Conservation (phyloP, 2,113 vertebrate species). For the Hypomesus transpacificus region DNA sequence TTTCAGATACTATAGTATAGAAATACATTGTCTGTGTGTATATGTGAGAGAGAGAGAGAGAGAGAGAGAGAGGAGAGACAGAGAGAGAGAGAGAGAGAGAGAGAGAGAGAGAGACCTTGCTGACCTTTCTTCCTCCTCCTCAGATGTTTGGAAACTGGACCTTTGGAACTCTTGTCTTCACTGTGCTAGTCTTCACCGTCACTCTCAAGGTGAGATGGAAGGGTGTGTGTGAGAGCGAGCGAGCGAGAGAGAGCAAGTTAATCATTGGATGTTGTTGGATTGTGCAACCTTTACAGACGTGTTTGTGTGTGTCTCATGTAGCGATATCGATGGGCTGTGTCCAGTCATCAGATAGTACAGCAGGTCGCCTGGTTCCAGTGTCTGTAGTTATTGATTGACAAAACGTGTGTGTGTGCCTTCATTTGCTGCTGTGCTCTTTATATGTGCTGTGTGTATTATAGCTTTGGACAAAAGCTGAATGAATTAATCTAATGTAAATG, state of each 20-base stretch:
- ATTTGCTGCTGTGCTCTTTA: slow-evolving; percentile 12
- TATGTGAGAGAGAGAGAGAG: too few relatives aligned
- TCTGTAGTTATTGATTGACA: slow-evolving; percentile 14
- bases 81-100: not conserved
- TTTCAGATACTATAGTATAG: not conserved
- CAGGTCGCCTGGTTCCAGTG: not conserved
- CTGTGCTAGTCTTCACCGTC: slow-evolving; percentile 92
- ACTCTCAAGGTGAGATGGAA: slow-evolving; percentile 84
- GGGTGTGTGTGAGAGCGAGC: not conserved
- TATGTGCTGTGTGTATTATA: slow-evolving; percentile 16
- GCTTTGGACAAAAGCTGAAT: not conserved
- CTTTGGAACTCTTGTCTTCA: slow-evolving; percentile 96
- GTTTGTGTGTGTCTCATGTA: not conserved
- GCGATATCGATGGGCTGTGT: too few relatives aligned
- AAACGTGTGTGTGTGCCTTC: not conserved
- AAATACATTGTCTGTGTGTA: not conserved
- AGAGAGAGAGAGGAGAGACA: not conserved
- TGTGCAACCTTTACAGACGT: not conserved
- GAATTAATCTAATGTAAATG: not conserved
- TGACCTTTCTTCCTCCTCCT: slow-evolving; percentile 36
- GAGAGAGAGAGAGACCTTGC: not conserved
- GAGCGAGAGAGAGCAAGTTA: not conserved
- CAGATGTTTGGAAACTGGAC: slow-evolving; percentile 98
- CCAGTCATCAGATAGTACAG: too few relatives aligned
- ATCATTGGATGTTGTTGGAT: not conserved